A percentile compares a stretch with the other conserved stretches of the same genome.
Conservation (phyloP, 2,113 vertebrate species). For the Ancistrus triradiatus region DNA sequence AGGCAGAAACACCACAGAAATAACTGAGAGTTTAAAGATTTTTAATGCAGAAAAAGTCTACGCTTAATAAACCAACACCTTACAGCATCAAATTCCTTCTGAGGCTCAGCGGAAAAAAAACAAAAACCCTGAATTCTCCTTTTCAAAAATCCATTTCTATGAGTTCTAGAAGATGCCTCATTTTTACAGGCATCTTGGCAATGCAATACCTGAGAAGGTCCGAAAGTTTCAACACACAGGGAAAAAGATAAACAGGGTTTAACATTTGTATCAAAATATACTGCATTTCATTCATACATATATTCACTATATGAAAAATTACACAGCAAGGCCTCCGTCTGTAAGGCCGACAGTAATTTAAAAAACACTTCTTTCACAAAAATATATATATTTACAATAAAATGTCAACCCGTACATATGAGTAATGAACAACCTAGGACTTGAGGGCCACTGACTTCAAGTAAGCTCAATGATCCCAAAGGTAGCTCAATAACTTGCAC, state of each 20-base stretch:
- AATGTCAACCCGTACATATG: slow-evolving; percentile 79
- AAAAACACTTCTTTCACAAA: slow-evolving; percentile 59
- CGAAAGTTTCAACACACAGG: slow-evolving; percentile 69
- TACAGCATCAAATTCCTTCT: slow-evolving; percentile 57
- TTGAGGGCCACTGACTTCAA: slow-evolving; percentile 50
- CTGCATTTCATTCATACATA: slow-evolving; percentile 69
- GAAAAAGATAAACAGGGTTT: slow-evolving; percentile 22
- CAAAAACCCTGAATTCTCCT: slow-evolving; percentile 1
- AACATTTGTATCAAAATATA: slow-evolving; percentile 77
- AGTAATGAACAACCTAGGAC: slow-evolving; percentile 51
- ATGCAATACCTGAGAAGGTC: slow-evolving; percentile 92
- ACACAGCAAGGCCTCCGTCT: slow-evolving; percentile 79
- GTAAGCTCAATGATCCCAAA: slow-evolving; percentile 38
- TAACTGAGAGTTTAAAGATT: slow-evolving; percentile 47
- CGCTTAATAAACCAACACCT: slow-evolving; percentile 60
- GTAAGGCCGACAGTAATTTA: slow-evolving; percentile 55
- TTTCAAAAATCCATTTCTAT: slow-evolving; percentile 16
- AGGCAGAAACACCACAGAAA: slow-evolving; percentile 5
- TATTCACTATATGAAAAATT: slow-evolving; percentile 70
- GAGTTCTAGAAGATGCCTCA: slow-evolving; percentile 34
- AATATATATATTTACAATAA: slow-evolving; percentile 67
- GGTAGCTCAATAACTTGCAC: slow-evolving; percentile 14
- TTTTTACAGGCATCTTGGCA: slow-evolving; percentile 56
- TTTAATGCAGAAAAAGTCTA: slow-evolving; percentile 63
- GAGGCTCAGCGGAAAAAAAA: slow-evolving; percentile 9